Base-by-base conservation (phyloP, 64 coral and sea anemone species). In the Astreopora myriophthalma region DNA sequence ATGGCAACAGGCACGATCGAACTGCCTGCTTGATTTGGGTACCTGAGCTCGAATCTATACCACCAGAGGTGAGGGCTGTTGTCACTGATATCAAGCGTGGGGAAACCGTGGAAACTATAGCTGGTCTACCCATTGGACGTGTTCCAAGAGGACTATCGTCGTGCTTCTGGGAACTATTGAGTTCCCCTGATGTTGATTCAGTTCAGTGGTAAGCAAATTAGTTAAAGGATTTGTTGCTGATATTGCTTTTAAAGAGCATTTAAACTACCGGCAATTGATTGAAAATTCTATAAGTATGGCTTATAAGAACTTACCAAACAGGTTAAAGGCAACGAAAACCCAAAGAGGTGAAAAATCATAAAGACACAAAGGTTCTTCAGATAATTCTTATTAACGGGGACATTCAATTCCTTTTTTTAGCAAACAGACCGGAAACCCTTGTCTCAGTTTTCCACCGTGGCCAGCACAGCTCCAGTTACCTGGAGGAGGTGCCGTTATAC, bases 1-100 rank as follows among this genome's bases (percentile, higher is more conserved):
- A 85, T 69, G 80, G 81, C 12, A 92, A 92, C 40, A 92, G 29
- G 17, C 26, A 67, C 66, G 90, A 92, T 35, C 29, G 2, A 64
- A 28, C 38, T 86, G 81, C 82, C 13, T 92, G 90, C 40, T 49
- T 92, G 44, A 60, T 92, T 34, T 92, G 90, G 90, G 71, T 92
- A 12, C 90, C 71, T 29, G 79, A 92, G 29, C 28, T 86, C 0
- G 34, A 76, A 6, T 24, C 28, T 10, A 85, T 92, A 65, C 90
- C 81, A 49, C 16, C 6, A 48, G 13, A 44, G 9, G 65, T 79
- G 80, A 44, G 67, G 90, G 22, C 9, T 6, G 57, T 66, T 51
- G 72, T 86, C 0, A 92, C 90, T 26, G 81, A 86, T 52, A 17
- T 0, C 12, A 92, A 92, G 27, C 31, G 71, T 3, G 67, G 49